These are phyloP conservation scores for Halocynthia aurantium DNA, from an alignment of 23 tunicate genomes.

Conservation along the genomic window DNA sequence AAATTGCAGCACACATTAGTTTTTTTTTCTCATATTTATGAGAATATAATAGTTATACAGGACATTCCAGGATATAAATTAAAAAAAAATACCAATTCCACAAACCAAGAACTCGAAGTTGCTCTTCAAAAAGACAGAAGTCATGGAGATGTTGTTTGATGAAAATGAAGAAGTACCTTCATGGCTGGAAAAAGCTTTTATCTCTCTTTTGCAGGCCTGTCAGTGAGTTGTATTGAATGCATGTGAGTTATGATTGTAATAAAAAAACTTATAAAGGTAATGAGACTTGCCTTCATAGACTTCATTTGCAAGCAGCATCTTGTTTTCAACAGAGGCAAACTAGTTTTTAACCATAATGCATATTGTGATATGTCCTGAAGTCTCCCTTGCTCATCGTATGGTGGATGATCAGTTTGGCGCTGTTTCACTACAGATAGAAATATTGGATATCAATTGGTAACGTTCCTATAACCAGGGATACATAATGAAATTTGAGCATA, in stretches of 20 bases:
- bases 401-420: no score
- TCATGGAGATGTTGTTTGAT: slow-evolving; percentile 16
- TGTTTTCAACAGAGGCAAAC: slow-evolving; percentile 11
- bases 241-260: not conserved
- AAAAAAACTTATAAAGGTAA: not conserved
- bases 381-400: no score
- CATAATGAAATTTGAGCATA: no score
- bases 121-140: slow-evolving; percentile 72
- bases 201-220: slow-evolving; percentile 63
- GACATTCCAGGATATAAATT: not conserved
- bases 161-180: not conserved
- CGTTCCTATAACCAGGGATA: not conserved
- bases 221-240: not conserved
- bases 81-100: not conserved
- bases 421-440: not conserved
- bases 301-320: slow-evolving; percentile 42
- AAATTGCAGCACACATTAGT: not conserved
- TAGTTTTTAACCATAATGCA: not conserved
- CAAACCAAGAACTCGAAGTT: slow-evolving; percentile 74
- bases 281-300: slow-evolving; percentile 35
- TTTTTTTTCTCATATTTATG: not conserved
- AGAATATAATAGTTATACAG: not conserved
- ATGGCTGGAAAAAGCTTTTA: slow-evolving; percentile 27
- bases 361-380: no score
- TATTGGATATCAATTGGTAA: slow-evolving; percentile 11